These are phyloP conservation scores for Panurus biarmicus DNA, from an alignment of 2,113 vertebrate genomes.

Conservation along the genomic window DNA sequence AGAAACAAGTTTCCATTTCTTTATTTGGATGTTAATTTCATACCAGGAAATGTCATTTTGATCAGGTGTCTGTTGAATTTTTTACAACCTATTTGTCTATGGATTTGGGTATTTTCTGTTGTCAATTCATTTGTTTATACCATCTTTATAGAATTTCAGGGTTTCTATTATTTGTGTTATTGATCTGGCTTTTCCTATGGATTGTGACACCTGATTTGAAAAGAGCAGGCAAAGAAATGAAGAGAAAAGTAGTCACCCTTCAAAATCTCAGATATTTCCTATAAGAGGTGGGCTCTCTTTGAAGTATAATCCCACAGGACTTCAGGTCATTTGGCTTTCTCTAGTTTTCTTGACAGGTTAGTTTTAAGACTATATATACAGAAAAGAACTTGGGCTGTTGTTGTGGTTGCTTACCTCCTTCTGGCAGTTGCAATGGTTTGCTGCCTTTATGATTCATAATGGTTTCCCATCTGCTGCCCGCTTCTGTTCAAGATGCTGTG, in stretches of 20 bases:
- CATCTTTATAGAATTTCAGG: not conserved
- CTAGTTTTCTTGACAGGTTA: not conserved
- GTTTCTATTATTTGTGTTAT: not conserved
- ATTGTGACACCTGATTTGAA: not conserved
- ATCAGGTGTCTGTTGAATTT: not conserved
- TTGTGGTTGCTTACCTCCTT: constrained; percentile 32
- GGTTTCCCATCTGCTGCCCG: constrained; percentile 32
- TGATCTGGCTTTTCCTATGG: not conserved
- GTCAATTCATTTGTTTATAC: not conserved
- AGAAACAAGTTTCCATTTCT: not conserved
- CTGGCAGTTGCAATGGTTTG: constrained; percentile 23
- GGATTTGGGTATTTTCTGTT: not conserved
- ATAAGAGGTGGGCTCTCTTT: not conserved
- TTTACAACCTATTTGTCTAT: not conserved
- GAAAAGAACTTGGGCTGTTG: not conserved
- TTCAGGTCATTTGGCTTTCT: not conserved
- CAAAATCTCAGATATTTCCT: not conserved
- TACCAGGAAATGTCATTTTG: not conserved
- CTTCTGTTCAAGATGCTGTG: not conserved
- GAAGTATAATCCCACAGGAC: not conserved
- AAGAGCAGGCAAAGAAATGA: not conserved
- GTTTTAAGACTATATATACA: not conserved
- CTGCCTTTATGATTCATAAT: constrained; percentile 46
- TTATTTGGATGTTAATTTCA: not conserved
- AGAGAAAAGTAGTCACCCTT: not conserved